A percentile compares a stretch with the other conserved stretches of the same genome.
Evolutionary conservation across 2,113 vertebrate species (phyloP).

Genomic region (Lates calcarifer): DNA sequence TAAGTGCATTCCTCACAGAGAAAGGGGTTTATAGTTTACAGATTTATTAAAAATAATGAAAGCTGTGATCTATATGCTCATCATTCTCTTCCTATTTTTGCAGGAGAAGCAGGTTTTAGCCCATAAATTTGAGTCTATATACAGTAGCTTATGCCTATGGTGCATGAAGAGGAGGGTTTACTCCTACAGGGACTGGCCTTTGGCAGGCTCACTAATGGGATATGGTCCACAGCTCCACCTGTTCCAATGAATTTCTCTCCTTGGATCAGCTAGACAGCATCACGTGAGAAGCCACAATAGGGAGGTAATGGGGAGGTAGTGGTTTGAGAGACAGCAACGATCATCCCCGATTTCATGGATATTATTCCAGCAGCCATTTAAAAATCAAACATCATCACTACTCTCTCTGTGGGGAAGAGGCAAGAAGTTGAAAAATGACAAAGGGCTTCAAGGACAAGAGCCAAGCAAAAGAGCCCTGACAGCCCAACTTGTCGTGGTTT

Average conservation of each 20-base stretch:
- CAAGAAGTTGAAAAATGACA: constrained; percentile 66
- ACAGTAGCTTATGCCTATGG: constrained; percentile 69
- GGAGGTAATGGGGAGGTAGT: constrained; percentile 68
- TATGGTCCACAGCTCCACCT: constrained; percentile 80
- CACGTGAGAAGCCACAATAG: constrained; percentile 57
- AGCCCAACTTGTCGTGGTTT: constrained; percentile 68
- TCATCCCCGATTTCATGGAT: constrained; percentile 75
- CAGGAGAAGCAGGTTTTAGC: constrained; percentile 64
- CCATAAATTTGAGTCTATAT: constrained; percentile 72
- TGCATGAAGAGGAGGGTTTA: constrained; percentile 78
- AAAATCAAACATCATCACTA: constrained; percentile 68
- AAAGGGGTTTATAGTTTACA: constrained; percentile 51
- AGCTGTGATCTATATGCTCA: constrained; percentile 58
- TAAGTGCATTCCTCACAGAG: constrained; percentile 44
- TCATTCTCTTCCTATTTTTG: constrained; percentile 48
- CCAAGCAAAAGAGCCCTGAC: constrained; percentile 65
- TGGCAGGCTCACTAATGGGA: constrained; percentile 81
- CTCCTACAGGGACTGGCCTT: constrained; percentile 74
- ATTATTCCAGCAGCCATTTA: constrained; percentile 70
- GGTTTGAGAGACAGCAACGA: constrained; percentile 73
- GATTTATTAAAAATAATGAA: constrained; percentile 66
- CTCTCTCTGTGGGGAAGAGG: constrained; percentile 31
- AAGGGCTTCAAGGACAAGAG: constrained; percentile 70
- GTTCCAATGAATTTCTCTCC: constrained; percentile 79
- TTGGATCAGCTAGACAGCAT: constrained; percentile 62